phyloP scores from a whole-genome alignment of 1,140 invertebrate species.

The Tyrophagus putrescentiae region DNA sequence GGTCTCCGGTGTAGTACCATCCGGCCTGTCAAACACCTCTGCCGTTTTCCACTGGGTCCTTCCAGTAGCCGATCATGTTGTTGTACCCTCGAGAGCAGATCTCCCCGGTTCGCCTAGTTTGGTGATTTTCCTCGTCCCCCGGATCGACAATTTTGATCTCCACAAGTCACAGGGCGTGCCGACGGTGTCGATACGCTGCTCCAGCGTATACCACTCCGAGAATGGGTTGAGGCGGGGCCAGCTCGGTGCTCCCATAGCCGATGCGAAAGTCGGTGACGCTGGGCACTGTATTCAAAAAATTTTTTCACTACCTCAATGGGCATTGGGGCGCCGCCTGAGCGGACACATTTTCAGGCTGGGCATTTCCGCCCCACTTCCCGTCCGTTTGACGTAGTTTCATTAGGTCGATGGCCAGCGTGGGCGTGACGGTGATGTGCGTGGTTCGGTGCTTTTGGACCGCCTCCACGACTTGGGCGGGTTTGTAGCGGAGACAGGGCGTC shows the following conservation, averaged over 20 bases:
- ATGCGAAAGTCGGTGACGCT: conserved; percentile 15
- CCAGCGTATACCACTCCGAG: neutral
- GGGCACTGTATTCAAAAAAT: conserved; percentile 8
- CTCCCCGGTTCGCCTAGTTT: conserved; percentile 47
- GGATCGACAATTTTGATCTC: conserved; percentile 61
- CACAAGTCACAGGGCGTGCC: conserved; percentile 52
- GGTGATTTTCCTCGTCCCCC: conserved; percentile 29
- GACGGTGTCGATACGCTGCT: neutral
- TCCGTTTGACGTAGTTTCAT: conserved; percentile 20
- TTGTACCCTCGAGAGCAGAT: conserved; percentile 62
- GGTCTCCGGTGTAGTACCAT: conserved; percentile 83
- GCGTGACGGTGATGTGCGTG: conserved; percentile 19
- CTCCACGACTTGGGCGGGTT: conserved; percentile 13
- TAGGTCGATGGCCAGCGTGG: conserved; percentile 21
- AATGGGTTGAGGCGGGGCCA: conserved; percentile 10
- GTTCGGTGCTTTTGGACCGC: conserved; percentile 15
- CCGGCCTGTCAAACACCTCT: conserved; percentile 50
- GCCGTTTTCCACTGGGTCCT: conserved; percentile 60
- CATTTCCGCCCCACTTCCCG: neutral
- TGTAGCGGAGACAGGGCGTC: conserved; percentile 17
- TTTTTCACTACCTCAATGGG: conserved; percentile 12
- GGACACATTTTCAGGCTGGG: conserved; percentile 2
- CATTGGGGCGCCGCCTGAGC: conserved; percentile 19
- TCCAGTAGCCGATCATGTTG: conserved; percentile 62
- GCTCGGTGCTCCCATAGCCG: conserved; percentile 23